phyloP scores from a whole-genome alignment of 2,797 vertebrate species.

The Coranthus polyacanthus region DNA sequence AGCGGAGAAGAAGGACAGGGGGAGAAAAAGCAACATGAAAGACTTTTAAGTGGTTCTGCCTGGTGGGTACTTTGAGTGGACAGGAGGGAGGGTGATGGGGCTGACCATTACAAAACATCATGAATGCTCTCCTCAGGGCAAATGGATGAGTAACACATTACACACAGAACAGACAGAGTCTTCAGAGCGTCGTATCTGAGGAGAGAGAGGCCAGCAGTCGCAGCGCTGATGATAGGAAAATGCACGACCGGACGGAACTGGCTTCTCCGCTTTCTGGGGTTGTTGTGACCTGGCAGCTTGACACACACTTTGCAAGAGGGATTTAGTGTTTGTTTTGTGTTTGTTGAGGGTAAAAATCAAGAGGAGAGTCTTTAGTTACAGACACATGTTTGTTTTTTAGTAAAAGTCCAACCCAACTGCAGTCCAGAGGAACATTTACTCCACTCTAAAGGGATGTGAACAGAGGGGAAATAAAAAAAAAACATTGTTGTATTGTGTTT shows the following conservation, averaged over 20 bases:
- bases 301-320: not conserved
- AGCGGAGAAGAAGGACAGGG: not conserved
- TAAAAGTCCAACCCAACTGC: no score
- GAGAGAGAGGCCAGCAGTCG: not conserved
- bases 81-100: constrained; percentile 45
- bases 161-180: constrained; percentile 10
- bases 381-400: no score
- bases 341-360: not conserved
- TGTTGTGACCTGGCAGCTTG: constrained; percentile 6
- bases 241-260: not conserved
- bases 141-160: constrained; percentile 44
- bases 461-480: no score
- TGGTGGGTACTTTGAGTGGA: constrained; percentile 53
- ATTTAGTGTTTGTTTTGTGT: constrained; percentile 6
- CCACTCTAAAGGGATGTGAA: no score
- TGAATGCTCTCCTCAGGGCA: constrained; percentile 57
- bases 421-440: no score
- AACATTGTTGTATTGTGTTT: no score
- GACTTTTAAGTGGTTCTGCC: constrained; percentile 71
- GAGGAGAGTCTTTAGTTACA: no score
- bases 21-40: constrained; percentile 66
- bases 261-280: not conserved
- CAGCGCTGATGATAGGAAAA: not conserved
- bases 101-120: constrained; percentile 65
- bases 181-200: not conserved